Base-by-base conservation (phyloP, 2,797 vertebrate species). In the Eulemur mongoz region DNA sequence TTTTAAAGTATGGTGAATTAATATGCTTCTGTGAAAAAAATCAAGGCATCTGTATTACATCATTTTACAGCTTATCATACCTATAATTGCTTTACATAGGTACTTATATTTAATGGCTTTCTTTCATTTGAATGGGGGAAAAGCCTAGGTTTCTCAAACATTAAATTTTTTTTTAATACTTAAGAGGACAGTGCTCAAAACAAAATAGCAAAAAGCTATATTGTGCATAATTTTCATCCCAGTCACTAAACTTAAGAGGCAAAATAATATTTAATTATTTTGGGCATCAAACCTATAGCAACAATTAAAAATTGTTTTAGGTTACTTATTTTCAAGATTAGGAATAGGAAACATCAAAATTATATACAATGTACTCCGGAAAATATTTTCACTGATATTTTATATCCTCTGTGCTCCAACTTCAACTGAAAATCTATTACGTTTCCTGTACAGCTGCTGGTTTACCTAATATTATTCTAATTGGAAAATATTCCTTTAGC, bases 261-360 rank as follows among this genome's bases (percentile, higher is more conserved):
- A 91, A 96, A 95, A 93, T 59, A 93, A 63, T 59, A 95, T 17
- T n/a, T 93, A 80, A 84, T 61, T 75, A 86, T 50, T 93, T 85
- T 78, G 65, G 35, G 76, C 48, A 93, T 83, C 63, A 83, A 23
- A 83, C 48, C 14, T 78, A 79, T 61, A 70, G 35, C 45, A 83
- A 63, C 23, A 94, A 72, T 32, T 72, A n/a, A 15, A 65, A 73
- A 48, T 30, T 88, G 38, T 57, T 63, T 84, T 50, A 57, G 30
- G n/a, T 80, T 85, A 80, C 12, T 45, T 76, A 75, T 69, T 91
- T 50, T 91, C 69, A 96, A 69, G 70, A 87, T 76, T 75, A 91
- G 86, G 30, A 91, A 70, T 17, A 78, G 43, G 35, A 82, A 91
- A 87, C 76, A 79, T 48, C 72, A 82, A 94, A 94, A 91, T 91